These are phyloP conservation scores for Proterorhinus semilunaris DNA, from an alignment of 2,113 vertebrate genomes.

Conservation along the genomic window DNA sequence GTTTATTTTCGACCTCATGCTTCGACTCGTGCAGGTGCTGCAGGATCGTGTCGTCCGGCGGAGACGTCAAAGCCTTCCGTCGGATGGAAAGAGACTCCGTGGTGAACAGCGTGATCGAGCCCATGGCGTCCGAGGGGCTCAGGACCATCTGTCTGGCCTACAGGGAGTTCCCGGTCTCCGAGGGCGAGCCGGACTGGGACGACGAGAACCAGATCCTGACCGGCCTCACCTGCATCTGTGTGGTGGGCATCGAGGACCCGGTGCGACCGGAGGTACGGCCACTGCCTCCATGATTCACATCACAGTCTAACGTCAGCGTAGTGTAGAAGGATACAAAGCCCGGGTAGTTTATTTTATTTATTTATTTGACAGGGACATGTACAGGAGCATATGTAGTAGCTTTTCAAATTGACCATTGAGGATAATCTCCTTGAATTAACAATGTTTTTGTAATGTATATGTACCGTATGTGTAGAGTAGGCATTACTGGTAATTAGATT, in stretches of 20 bases:
- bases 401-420: too few relatives aligned
- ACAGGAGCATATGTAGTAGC: too few relatives aligned
- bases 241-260: conserved; percentile 98
- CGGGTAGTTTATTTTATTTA: too few relatives aligned
- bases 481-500: too few relatives aligned
- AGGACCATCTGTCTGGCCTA: conserved; percentile 96
- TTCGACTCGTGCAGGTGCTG: conserved; percentile 82
- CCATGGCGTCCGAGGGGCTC: conserved; percentile 96
- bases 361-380: too few relatives aligned
- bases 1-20: neutral
- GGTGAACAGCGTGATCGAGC: conserved; percentile 90
- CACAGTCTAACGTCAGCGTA: too few relatives aligned
- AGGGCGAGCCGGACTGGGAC: conserved; percentile 93
- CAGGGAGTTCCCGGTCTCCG: conserved; percentile 85
- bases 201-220: conserved; percentile 89
- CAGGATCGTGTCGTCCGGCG: conserved; percentile 84
- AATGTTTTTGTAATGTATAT: too few relatives aligned
- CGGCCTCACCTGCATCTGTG: conserved; percentile 89
- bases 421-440: too few relatives aligned
- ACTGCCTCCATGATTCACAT: neutral
- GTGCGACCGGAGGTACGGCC: conserved; percentile 89
- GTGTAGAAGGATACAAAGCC: too few relatives aligned
- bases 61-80: conserved; percentile 85
- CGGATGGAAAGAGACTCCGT: conserved; percentile 87
- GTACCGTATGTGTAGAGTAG: too few relatives aligned